Conservation (phyloP, 2,888 invertebrate genomes). For the Spodoptera exigua region DNA sequence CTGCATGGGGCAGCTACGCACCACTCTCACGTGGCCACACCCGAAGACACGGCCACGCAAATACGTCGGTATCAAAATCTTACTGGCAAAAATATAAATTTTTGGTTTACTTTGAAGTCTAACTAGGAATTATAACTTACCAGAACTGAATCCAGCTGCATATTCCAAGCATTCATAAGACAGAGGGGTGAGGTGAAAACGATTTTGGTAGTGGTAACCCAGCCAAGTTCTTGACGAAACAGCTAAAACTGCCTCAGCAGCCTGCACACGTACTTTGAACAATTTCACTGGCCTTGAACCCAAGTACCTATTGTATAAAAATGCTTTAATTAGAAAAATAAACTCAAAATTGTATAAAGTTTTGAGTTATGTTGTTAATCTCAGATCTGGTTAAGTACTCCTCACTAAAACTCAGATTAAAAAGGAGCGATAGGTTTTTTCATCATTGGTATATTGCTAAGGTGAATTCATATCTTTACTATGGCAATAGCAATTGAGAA, state of each 20-base stretch:
- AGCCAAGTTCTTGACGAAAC: conserved; percentile 99
- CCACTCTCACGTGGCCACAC: conserved; percentile 74
- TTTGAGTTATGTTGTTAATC: conserved; percentile 34
- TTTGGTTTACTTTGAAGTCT: no score
- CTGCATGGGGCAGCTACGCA: conserved; percentile 87
- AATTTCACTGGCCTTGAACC: conserved; percentile 98
- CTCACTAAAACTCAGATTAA: conserved; percentile 90
- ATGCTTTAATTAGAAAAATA: background rate
- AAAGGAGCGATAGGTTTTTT: conserved; percentile 87
- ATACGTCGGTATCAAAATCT: conserved; percentile 76
- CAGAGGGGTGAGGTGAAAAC: conserved; percentile 97
- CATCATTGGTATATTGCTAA: conserved; percentile 73
- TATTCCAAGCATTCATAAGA: conserved; percentile 99
- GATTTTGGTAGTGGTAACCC: conserved; percentile 99
- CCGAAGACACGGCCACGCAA: conserved; percentile 73
- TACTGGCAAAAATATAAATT: no score
- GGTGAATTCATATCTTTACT: background rate
- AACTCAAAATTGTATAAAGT: no score
- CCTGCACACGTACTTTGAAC: conserved; percentile 98
- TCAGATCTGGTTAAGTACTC: conserved; percentile 88
- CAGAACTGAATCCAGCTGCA: conserved; percentile 98
- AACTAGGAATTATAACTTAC: conserved; percentile 61
- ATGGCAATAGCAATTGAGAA: no score
- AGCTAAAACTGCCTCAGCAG: conserved; percentile 98
- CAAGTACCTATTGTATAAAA: conserved; percentile 90